Base-by-base conservation (phyloP, 2,113 vertebrate genomes). In the Epinephelus moara region DNA sequence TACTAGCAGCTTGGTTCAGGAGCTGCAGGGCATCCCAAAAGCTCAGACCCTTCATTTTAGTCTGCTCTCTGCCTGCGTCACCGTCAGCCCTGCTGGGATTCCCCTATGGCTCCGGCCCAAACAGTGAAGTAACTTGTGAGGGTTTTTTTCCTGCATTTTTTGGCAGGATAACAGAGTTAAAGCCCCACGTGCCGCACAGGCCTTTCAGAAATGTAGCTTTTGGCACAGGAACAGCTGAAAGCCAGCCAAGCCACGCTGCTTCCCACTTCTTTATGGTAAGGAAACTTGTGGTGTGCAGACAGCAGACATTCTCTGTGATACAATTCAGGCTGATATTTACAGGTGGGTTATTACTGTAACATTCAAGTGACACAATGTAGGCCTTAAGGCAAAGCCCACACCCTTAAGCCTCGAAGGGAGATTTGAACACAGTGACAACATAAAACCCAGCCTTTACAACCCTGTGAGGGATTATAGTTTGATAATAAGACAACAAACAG, bases 211-310 rank as follows among this genome's bases (percentile, higher is more conserved):
- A 89, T 84, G 90, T 91, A 83, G 82, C 82, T 89, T 94, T 93
- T 95, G 93, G 94, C 94, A 94, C 77, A 82, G 67, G 75, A 89
- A 78, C 93, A 94, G 91, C 75, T 96, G 94, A 95, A 89, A 79
- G 59, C 10, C 4, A 68, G 94, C 94, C 94, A 95, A 95, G 76
- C 91, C 86, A 83, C 77, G 47, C 47, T 68, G 78, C 57, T 75
- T 84, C 67, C 63, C 37, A 59, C 72, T 80, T 72, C 69, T 77
- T 67, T 59, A 78, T 78, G 57, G 80, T 78, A 85, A 78, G 52
- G 60, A 69, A 85, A 56, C 69, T 59, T 90, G 77, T 70, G 76
- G 82, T 57, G 69, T 53, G n/a, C 67, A 76, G 33, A 82, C 60
- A 66, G 57, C 45, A 30, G 6, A 6, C 52, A 74, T 47, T 78